Evolutionary conservation across 2,797 vertebrate genomes (phyloP), one percentile per base, ranked within the genome.

Genomic region (Varecia variegata): DNA sequence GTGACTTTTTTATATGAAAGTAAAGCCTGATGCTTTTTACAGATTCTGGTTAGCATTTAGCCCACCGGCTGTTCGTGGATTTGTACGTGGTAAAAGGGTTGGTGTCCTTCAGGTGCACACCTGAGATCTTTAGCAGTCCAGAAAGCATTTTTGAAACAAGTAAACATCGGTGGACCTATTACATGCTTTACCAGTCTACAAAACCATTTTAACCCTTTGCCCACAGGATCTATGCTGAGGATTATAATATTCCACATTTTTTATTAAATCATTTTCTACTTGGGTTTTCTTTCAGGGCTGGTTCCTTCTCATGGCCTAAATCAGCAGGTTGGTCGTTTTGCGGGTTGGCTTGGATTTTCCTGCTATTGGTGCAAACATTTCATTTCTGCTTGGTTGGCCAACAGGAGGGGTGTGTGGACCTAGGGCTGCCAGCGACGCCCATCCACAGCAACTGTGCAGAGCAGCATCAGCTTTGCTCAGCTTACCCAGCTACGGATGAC

Each of bases 361-460:
- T 60, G 58, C 56, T 83, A 27, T 50, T 38, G 54, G 83, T 65
- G 74, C 65, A 71, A 76, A 93, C 11, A 77, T 45, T 52, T 74
- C 89, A 40, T 77, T 85, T 88, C 45, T 27, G 85, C n/a, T 92
- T 76, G 25, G 40, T 11, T 56, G 88, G n/a, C 30, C 67, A 62
- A 40, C 4, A 13, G n/a, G 23, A 50, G 8, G 4, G 27, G 2
- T 58, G 43, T 17, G 40, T 10, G 2, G 50, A 74, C 7, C 30
- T 52, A 32, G 52, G 21, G 2, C 50, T 70, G 23, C 21, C 11
- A 50, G 56, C 30, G 25, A 20, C 32, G 30, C 30, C 54, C 20
- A 15, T 20, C 18, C 32, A 7, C 11, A 3, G 17, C 32, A 5
- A 67, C 40, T 3, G 0, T 10, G 32, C 9, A 7, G 56, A 52